These are phyloP conservation scores for Diaperis boleti DNA, from an alignment of 2,888 invertebrate species.

Conservation along the genomic window DNA sequence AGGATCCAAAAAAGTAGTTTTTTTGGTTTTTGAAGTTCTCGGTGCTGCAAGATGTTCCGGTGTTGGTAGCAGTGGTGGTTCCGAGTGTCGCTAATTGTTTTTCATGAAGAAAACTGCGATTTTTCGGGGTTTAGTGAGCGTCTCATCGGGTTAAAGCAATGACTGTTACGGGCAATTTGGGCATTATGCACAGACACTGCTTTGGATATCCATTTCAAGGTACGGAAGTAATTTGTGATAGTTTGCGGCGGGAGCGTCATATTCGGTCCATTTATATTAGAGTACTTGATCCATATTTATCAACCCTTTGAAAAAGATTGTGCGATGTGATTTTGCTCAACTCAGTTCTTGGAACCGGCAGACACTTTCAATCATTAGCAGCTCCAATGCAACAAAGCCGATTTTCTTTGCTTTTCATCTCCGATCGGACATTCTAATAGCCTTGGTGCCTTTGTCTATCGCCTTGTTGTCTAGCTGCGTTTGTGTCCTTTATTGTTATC, in stretches of 20 bases:
- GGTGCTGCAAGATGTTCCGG: background rate
- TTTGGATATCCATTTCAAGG: slow-evolving; percentile 68
- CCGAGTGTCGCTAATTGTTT: background rate
- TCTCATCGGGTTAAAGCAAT: slow-evolving; percentile 51
- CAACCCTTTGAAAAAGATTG: too few relatives aligned
- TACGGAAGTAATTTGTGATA: slow-evolving; percentile 50
- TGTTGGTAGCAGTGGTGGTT: slow-evolving; percentile 1
- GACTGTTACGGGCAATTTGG: slow-evolving; percentile 66
- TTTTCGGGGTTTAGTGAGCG: slow-evolving; percentile 17
- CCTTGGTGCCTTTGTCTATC: background rate
- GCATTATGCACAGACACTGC: slow-evolving; percentile 66
- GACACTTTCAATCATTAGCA: background rate
- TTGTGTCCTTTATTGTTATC: background rate
- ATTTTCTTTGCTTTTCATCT: background rate
- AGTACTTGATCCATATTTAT: too few relatives aligned
- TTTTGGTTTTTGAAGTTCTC: background rate
- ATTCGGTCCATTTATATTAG: too few relatives aligned
- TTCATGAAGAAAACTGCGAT: background rate
- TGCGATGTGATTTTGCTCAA: background rate
- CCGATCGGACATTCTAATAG: background rate
- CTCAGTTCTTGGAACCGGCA: background rate
- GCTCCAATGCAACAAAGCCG: background rate
- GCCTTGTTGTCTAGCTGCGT: background rate
- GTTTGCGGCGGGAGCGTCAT: too few relatives aligned
- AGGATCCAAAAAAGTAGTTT: background rate